Conservation (phyloP, 2,888 invertebrate genomes). For the Pyrrhopygopsis socrates region DNA sequence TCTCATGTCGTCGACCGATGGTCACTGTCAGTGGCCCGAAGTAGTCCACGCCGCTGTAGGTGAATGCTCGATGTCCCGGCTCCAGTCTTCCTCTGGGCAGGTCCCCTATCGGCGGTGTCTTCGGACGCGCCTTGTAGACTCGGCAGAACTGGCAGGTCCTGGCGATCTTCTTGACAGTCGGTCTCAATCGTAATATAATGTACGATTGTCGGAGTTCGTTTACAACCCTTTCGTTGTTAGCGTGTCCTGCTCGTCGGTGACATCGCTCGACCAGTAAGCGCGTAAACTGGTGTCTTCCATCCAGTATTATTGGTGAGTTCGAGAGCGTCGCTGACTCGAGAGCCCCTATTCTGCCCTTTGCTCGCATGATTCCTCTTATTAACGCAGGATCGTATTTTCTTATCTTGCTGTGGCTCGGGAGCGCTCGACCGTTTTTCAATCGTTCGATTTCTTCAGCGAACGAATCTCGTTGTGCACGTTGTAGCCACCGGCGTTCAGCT, state of each 20-base stretch:
- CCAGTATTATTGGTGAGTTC: neutral
- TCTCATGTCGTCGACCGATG: constrained; percentile 53
- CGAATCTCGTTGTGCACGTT: neutral
- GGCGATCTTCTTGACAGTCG: constrained; percentile 49
- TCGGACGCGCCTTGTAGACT: constrained; percentile 35
- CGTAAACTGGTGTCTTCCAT: neutral
- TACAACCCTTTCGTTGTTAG: constrained; percentile 31
- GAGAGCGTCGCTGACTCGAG: neutral
- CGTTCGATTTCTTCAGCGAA: neutral
- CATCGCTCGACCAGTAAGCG: neutral
- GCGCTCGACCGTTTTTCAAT: neutral
- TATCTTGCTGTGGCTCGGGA: neutral
- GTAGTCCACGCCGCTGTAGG: constrained; percentile 58
- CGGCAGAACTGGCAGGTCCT: constrained; percentile 55
- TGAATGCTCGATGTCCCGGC: neutral
- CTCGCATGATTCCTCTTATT: neutral
- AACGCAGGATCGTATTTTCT: neutral
- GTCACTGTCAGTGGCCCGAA: constrained; percentile 71
- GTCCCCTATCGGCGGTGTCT: constrained; percentile 2
- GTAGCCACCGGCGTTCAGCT: neutral
- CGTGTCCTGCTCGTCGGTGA: neutral
- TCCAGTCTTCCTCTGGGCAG: neutral
- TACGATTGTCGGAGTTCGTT: constrained; percentile 81
- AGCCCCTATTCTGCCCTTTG: neutral
- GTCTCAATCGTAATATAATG: constrained; percentile 74